Base-by-base conservation (phyloP, 2,888 invertebrate species). In the Ptychoptera contaminata region DNA sequence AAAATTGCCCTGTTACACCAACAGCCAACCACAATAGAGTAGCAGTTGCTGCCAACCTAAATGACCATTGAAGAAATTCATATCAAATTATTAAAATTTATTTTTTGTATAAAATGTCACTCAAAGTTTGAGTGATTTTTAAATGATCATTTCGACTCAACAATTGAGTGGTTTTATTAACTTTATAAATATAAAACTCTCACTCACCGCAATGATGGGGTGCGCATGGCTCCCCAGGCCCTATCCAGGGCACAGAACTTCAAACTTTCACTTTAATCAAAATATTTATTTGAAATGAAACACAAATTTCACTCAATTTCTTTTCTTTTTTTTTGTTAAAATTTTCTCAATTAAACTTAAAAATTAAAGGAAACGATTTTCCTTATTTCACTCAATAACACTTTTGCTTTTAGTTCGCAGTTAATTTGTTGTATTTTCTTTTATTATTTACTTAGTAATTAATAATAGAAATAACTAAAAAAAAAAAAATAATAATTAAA, bases 1-100 rank as follows among this genome's bases (percentile, higher is more conserved):
- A 67, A 56, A 65, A 65, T 67, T 67, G 66, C 65, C 32, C 32
- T 11, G 9, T 32, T 32, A n/a, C 9, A 32, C 32, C 9, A 32
- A 9, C 32, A 32, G n/a, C n/a, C 9, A 32, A 32, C 9, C 9
- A n/a, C n/a, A 42, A 8, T 42, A 42, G 8, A 30, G 34, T 16
- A 16, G 34, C 16, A 15, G 35, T 42, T 42, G 42, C 34, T 30
- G 12, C 30, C 34, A 35, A 42, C 16, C 12, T 30, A 30, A 30
- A 16, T n/a, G 23, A 16, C 11, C 12, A 12, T 12, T 12, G 12
- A 12, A 32, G 32, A 7, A 3, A 32, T 32, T 11, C 3, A 32
- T 3, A 32, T 32, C 6, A 32, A 32, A 7, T 32, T 7, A 32
- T 7, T 3, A 32, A 11, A 32, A 32, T 32, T 32, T 23, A 23